Conservation (phyloP, 2,797 vertebrate species). For the Mionectes olivaceus region DNA sequence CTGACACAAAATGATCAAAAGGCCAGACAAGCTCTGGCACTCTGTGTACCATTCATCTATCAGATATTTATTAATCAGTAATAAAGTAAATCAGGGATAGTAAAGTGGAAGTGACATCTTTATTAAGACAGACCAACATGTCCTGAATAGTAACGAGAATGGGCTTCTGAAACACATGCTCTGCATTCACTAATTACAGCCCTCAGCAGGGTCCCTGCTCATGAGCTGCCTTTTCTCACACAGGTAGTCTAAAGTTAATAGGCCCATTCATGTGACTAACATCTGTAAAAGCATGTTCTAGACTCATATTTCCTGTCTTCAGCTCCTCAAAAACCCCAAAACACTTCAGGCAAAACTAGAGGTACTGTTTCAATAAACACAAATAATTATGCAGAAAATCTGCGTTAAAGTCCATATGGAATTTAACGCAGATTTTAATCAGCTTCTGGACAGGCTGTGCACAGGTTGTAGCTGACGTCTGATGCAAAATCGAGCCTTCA, state of each 20-base stretch:
- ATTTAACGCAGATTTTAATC: background rate
- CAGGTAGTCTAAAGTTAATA: background rate
- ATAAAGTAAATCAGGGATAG: slow-evolving; percentile 56
- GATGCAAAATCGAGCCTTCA: background rate
- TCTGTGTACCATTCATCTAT: slow-evolving; percentile 2
- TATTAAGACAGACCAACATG: slow-evolving; percentile 27
- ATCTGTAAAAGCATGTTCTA: background rate
- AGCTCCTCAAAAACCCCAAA: background rate
- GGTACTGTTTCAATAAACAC: background rate
- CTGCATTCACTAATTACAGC: slow-evolving; percentile 18
- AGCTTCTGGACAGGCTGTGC: rapidly evolving
- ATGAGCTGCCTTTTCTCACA: background rate
- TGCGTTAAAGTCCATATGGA: background rate
- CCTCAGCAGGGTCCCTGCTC: slow-evolving; percentile 11
- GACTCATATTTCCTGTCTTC: background rate
- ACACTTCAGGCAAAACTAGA: background rate
- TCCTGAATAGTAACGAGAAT: slow-evolving; percentile 36
- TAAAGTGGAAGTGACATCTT: slow-evolving; percentile 58
- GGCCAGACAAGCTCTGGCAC: slow-evolving; percentile 7
- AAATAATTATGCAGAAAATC: background rate
- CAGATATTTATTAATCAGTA: slow-evolving; percentile 59
- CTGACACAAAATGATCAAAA: slow-evolving; percentile 18
- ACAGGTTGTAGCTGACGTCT: background rate
- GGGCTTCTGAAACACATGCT: background rate
- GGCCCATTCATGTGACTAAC: background rate